Base-by-base conservation (phyloP, 92 coral and sea anemone genomes). In the Porites lobata region DNA sequence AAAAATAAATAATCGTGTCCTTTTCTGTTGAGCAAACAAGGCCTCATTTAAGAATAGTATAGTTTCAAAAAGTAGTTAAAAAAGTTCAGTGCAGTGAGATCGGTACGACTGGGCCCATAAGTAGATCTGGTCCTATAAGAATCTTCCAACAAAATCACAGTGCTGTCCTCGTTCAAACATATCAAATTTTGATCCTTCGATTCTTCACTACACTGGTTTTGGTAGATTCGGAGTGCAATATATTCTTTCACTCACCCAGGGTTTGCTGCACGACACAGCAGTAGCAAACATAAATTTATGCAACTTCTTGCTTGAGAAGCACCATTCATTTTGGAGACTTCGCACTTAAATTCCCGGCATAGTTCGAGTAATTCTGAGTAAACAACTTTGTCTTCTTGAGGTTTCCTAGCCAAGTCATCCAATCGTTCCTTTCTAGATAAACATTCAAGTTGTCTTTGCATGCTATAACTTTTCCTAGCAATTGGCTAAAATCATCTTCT, bases 391-490 rank as follows among this genome's bases (percentile, higher is more conserved):
- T 56, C 52, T 54, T 14, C 7, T 1, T 70, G 9, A 29, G 75
- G 75, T 38, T 70, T 70, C 9, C 26, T 9, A 1, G 24, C 75
- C 8, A 14, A 24, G 1, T 29, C 75, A 4, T 70, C 75, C 0
- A 70, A 21, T 1, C 52, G 13, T 24, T 70, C 75, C 50, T 38
- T 29, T 70, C 75, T 29, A 51, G 52, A 32, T 7, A 58, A 3
- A 5, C 52, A 57, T 22, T 77, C 69, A 1, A 77, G 81, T 77
- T 32, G 81, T 29, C 52, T 57, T 29, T 56, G 81, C 26, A 77
- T 3, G 81, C 12, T 32, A 18, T 77, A 3, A 77, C 12, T 57
- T 29, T 77, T 54, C 59, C 81, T 8, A 77, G 11, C 11, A 21
- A 24, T 17, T 32, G 1, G 15, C 8, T 68, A 5, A 53, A 15